Conservation (phyloP, 2,797 vertebrate species). For the Geranospiza caerulescens region DNA sequence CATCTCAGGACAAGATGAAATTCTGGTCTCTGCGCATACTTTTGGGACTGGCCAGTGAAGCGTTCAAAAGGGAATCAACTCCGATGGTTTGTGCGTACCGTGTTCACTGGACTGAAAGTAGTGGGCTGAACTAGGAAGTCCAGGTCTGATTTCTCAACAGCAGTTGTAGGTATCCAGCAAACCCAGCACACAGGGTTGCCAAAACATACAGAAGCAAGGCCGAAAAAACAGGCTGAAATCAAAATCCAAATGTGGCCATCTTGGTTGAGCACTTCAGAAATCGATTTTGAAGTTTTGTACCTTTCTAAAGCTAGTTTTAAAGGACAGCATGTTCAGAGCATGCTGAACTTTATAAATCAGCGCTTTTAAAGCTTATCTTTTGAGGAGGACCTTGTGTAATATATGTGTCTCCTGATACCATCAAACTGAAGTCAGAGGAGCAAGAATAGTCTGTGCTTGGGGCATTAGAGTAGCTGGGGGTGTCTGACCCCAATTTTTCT, state of each 20-base stretch:
- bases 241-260: background rate
- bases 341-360: background rate
- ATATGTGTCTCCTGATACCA: background rate
- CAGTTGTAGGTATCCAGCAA: rapidly evolving
- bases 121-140: background rate
- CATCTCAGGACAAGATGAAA: background rate
- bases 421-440: background rate
- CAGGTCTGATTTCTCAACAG: background rate
- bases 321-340: background rate
- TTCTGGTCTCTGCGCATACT: background rate
- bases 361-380: background rate
- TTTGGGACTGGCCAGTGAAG: background rate
- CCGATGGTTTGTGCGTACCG: background rate
- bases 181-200: background rate
- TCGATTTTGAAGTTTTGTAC: background rate
- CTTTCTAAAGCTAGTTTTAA: background rate
- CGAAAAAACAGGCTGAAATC: background rate
- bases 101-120: background rate
- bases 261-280: background rate
- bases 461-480: background rate
- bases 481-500: background rate
- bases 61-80: background rate
- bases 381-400: background rate
- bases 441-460: background rate
- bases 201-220: background rate